Evolutionary conservation across 2,888 invertebrate genomes (phyloP).

Genomic region (Prosopocoilus inquinatus): DNA sequence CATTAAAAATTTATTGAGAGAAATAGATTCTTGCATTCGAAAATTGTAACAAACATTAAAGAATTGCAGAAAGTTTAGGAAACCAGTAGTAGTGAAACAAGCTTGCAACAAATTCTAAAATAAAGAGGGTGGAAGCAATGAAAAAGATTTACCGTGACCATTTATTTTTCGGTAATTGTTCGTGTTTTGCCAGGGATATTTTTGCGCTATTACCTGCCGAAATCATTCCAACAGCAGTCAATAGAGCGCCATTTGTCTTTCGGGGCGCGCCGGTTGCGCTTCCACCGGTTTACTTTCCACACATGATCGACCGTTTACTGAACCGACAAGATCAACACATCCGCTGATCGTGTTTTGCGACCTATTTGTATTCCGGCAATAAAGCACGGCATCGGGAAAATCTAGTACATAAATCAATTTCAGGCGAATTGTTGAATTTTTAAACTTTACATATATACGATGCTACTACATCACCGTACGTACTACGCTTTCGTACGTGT

Average conservation of each 20-base stretch:
- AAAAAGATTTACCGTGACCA: slow-evolving; percentile 8
- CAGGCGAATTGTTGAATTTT: slow-evolving; percentile 18
- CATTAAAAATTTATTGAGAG: too few relatives aligned
- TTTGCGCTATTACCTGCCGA: slow-evolving; percentile 15
- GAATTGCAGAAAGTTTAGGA: too few relatives aligned
- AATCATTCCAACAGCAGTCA: slow-evolving; percentile 10
- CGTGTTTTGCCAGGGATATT: slow-evolving; percentile 12
- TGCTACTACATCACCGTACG: not conserved
- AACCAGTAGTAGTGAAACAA: too few relatives aligned
- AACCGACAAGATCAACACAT: slow-evolving; percentile 34
- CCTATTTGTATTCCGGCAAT: slow-evolving; percentile 35
- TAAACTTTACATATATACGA: not conserved
- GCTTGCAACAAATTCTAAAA: too few relatives aligned
- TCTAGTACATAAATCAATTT: slow-evolving; percentile 40
- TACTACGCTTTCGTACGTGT: not conserved
- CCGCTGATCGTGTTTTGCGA: slow-evolving; percentile 32
- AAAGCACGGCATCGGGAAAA: slow-evolving; percentile 30
- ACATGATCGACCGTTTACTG: slow-evolving; percentile 30
- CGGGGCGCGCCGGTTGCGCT: slow-evolving; percentile 9
- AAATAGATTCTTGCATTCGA: too few relatives aligned
- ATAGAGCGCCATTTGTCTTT: slow-evolving; percentile 18
- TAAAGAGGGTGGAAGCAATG: not conserved
- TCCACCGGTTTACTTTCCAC: slow-evolving; percentile 21
- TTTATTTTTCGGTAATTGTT: slow-evolving; percentile 7
- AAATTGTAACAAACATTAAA: too few relatives aligned